These are phyloP conservation scores for Trilocha varians DNA, from an alignment of 2,888 invertebrate species.

Conservation along the genomic window DNA sequence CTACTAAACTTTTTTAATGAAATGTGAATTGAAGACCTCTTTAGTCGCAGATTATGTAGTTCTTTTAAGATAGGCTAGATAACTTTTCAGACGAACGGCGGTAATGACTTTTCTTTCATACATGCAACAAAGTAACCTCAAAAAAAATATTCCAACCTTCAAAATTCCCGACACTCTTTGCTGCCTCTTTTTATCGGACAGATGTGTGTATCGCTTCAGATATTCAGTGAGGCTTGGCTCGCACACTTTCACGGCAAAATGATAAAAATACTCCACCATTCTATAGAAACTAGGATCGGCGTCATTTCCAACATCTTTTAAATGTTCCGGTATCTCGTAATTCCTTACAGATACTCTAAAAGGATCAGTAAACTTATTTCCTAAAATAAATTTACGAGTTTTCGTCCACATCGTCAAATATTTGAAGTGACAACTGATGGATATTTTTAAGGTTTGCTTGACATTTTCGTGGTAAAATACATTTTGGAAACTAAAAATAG, in stretches of 20 bases:
- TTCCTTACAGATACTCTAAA: constrained; percentile 19
- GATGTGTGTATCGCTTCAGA: constrained; percentile 52
- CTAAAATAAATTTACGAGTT: constrained; percentile 6
- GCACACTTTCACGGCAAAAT: constrained; percentile 68
- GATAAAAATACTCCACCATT: constrained; percentile 81
- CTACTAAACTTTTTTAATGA: too few relatives aligned
- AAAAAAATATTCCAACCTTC: constrained; percentile 23
- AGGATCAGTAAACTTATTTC: constrained; percentile 6
- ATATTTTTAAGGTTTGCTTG: too few relatives aligned
- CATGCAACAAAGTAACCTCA: background rate
- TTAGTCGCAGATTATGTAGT: too few relatives aligned
- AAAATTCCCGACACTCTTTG: constrained; percentile 78
- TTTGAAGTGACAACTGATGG: constrained; percentile 4
- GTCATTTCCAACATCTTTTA: constrained; percentile 35
- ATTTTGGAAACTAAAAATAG: too few relatives aligned
- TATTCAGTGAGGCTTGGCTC: constrained; percentile 72
- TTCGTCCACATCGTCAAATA: constrained; percentile 14
- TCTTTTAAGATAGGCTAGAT: too few relatives aligned
- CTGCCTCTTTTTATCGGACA: constrained; percentile 72
- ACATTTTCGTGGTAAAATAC: too few relatives aligned
- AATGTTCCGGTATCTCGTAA: constrained; percentile 52
- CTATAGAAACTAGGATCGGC: constrained; percentile 70
- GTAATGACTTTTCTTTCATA: too few relatives aligned
- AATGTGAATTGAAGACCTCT: too few relatives aligned
- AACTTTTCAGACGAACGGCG: too few relatives aligned